Conservation (phyloP, 2,113 vertebrate genomes). For the Jacana jacana region DNA sequence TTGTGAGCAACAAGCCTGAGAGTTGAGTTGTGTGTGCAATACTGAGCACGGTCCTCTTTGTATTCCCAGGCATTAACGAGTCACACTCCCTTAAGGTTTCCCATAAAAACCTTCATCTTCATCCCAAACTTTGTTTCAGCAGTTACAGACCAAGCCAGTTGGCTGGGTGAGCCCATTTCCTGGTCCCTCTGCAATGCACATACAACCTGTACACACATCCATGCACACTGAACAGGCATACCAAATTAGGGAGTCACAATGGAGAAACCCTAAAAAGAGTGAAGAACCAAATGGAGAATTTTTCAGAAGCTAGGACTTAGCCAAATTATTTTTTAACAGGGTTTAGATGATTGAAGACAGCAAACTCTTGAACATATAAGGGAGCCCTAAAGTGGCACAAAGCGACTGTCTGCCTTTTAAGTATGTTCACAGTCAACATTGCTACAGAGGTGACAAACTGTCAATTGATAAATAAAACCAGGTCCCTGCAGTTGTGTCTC, state of each 20-base stretch:
- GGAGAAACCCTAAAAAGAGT: background rate
- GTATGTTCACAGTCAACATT: background rate
- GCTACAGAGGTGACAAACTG: background rate
- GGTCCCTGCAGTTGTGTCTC: background rate
- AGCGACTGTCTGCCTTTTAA: background rate
- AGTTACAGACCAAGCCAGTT: background rate
- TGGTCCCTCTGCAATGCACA: background rate
- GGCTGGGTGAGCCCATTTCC: background rate
- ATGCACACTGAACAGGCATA: no score
- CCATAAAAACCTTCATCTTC: background rate
- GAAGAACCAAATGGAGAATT: background rate
- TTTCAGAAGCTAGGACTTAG: background rate
- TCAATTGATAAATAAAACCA: background rate
- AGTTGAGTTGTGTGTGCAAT: background rate
- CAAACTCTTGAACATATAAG: background rate
- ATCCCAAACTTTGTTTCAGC: background rate
- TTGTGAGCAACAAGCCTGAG: background rate
- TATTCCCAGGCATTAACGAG: background rate
- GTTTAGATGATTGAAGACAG: background rate
- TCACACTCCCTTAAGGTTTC: background rate
- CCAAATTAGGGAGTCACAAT: background rate
- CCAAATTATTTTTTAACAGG: background rate
- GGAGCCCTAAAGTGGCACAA: background rate
- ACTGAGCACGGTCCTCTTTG: background rate
- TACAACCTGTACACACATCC: rapidly evolving